Evolutionary conservation across 2,888 invertebrate species (phyloP).

Genomic region (Pyrrhosoma nymphula): DNA sequence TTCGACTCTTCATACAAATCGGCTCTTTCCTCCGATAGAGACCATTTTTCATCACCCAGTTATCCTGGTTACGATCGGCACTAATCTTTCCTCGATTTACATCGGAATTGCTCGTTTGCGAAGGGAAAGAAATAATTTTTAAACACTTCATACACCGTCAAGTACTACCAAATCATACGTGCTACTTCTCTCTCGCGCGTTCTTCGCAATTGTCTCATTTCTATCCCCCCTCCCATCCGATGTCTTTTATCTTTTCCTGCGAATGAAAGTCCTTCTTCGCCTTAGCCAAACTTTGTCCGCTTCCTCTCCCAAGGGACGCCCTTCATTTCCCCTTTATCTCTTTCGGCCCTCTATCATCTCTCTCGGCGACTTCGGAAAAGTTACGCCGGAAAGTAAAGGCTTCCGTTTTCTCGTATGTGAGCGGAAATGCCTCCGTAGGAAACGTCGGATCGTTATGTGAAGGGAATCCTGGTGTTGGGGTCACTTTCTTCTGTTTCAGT

Average conservation of each 20-base stretch:
- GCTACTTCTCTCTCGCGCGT: neutral
- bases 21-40: neutral
- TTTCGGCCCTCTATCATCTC: conserved; percentile 5
- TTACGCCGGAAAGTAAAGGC: neutral
- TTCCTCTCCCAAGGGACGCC: conserved; percentile 40
- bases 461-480: neutral
- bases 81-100: neutral
- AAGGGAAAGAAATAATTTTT: neutral
- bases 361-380: conserved; percentile 6
- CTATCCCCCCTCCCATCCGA: neutral
- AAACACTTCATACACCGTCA: neutral
- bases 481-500: neutral
- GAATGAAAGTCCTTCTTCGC: conserved; percentile 29
- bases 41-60: conserved; percentile 37
- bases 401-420: conserved; percentile 5
- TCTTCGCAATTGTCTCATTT: neutral
- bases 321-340: conserved; percentile 45
- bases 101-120: neutral
- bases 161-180: too few relatives aligned
- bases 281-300: conserved; percentile 42
- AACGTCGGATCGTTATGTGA: neutral
- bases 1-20: neutral
- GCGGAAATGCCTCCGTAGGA: conserved; percentile 1
- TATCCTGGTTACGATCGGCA: neutral
- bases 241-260: neutral